A percentile compares a stretch with the other conserved stretches of the same genome.
phyloP scores from a whole-genome alignment of 2,113 vertebrate genomes.

The Boulengeromyrus knoepffleri region DNA sequence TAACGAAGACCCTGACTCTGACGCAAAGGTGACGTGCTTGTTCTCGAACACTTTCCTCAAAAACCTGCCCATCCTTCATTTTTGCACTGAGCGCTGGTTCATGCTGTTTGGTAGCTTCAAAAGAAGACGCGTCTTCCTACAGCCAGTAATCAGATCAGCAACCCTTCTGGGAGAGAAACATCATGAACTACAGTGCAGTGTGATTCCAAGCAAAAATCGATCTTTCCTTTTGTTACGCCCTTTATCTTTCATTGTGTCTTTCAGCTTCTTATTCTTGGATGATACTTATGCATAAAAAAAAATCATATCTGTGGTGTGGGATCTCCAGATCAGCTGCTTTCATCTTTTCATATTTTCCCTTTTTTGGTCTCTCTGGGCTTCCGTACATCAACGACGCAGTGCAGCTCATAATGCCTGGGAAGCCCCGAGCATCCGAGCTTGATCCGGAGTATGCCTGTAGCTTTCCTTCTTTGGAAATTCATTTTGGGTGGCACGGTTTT shows the following conservation, averaged over 20 bases:
- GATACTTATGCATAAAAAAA: not conserved
- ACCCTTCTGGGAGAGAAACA: not conserved
- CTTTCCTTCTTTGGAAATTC: not conserved
- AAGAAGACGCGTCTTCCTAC: not conserved
- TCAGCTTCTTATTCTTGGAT: not conserved
- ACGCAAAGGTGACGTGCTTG: slow-evolving; percentile 7
- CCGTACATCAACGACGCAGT: not conserved
- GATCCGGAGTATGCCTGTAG: not conserved
- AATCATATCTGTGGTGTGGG: not conserved
- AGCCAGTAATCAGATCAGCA: not conserved
- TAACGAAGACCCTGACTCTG: slow-evolving; percentile 38
- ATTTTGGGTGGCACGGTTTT: not conserved
- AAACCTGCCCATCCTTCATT: not conserved
- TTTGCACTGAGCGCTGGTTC: not conserved
- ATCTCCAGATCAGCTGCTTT: not conserved
- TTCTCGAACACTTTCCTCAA: not conserved
- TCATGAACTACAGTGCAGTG: slow-evolving; percentile 6
- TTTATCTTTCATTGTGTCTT: not conserved
- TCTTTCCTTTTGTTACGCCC: not conserved
- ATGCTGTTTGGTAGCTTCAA: slow-evolving; percentile 13
- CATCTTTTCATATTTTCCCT: not conserved
- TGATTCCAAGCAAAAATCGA: not conserved
- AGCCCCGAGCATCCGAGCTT: not conserved
- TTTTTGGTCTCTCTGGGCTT: not conserved
- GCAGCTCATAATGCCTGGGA: not conserved